A percentile compares a stretch with the other conserved stretches of the same genome.
These are phyloP conservation scores for Pseudoips prasinana DNA, from an alignment of 2,888 invertebrate genomes.

Conservation along the genomic window DNA sequence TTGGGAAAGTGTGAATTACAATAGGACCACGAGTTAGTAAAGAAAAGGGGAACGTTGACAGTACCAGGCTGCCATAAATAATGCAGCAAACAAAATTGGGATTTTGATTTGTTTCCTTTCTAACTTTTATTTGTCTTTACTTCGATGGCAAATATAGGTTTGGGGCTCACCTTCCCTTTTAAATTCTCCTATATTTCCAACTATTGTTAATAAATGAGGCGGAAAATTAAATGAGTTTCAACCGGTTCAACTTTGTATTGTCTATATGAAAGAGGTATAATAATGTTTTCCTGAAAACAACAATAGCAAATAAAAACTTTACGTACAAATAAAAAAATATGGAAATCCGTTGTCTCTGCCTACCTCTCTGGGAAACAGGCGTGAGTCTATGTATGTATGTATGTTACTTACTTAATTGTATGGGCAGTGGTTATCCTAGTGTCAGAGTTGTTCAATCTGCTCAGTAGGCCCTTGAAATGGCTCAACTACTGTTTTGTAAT, in stretches of 20 bases:
- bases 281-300: no score
- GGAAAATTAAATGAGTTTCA: constrained; percentile 47
- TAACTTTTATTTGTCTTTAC: constrained; percentile 75
- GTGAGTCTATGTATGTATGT: no score
- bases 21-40: constrained; percentile 58
- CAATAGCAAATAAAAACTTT: no score
- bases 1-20: constrained; percentile 63
- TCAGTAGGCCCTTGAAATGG: no score
- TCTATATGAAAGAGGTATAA: no score
- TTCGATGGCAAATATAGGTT: constrained; percentile 55
- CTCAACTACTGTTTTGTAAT: no score
- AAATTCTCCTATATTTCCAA: constrained; percentile 43
- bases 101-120: constrained; percentile 80
- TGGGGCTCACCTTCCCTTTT: constrained; percentile 24
- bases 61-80: constrained; percentile 75
- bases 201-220: constrained; percentile 45
- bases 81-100: constrained; percentile 76
- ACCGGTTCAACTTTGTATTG: constrained; percentile 1
- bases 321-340: no score
- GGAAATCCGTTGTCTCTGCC: no score
- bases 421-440: no score
- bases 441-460: no score
- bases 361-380: no score
- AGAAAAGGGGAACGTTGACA: constrained; percentile 71
- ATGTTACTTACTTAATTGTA: no score